Conservation (phyloP, 2,888 invertebrate species). For the Rhingia campestris region DNA sequence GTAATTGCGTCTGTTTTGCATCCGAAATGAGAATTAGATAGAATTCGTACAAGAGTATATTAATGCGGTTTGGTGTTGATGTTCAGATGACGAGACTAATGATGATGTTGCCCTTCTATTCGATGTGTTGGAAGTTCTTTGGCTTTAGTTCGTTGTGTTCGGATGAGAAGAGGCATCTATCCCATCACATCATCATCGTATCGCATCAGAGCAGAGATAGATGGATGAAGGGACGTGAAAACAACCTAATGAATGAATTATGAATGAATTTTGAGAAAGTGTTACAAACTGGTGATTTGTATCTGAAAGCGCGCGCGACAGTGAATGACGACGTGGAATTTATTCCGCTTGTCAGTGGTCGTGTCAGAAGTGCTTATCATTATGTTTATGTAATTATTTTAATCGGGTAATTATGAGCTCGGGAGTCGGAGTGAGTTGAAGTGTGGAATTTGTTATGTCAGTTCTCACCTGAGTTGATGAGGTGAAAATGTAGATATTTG, state of each 20-base stretch:
- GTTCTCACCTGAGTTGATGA: no score
- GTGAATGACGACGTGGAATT: conserved; percentile 9
- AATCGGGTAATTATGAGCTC: conserved; percentile 40
- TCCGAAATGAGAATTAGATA: conserved; percentile 65
- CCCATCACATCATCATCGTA: no score
- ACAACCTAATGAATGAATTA: conserved; percentile 51
- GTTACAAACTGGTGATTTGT: conserved; percentile 61
- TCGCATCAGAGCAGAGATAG: not conserved
- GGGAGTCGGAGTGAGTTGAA: conserved; percentile 1
- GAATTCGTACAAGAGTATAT: conserved; percentile 26
- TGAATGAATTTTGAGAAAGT: conserved; percentile 65
- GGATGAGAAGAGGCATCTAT: not conserved
- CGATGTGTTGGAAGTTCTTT: conserved; percentile 56
- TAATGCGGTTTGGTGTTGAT: conserved; percentile 61
- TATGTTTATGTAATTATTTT: conserved; percentile 32
- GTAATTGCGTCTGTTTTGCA: conserved; percentile 62
- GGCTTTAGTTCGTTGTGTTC: not conserved
- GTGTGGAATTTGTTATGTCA: no score
- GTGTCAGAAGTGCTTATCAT: conserved; percentile 29
- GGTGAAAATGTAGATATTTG: no score
- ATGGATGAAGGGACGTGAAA: not conserved
- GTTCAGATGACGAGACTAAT: conserved; percentile 61
- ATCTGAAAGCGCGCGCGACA: conserved; percentile 13
- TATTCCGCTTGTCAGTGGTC: conserved; percentile 40
- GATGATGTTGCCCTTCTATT: conserved; percentile 62